Evolutionary conservation across 2,797 vertebrate species (phyloP).

Genomic region (Florisuga fusca): DNA sequence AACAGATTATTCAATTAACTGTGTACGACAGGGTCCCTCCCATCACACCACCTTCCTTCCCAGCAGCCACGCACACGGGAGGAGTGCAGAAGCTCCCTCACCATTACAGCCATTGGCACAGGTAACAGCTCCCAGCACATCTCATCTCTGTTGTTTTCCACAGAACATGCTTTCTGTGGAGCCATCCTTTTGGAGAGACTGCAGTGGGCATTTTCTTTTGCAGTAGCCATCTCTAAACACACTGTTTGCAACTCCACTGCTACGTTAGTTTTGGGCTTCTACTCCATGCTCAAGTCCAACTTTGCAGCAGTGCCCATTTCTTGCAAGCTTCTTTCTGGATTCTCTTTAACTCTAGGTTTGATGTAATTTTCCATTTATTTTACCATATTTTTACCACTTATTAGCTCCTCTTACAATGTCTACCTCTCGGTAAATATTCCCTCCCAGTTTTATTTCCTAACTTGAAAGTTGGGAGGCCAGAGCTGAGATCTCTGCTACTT

Average conservation of each 20-base stretch:
- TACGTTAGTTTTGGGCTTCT: fast-evolving
- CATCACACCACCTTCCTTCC: slow-evolving; percentile 18
- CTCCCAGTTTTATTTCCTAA: neutral
- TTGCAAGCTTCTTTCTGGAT: neutral
- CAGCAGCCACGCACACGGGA: neutral
- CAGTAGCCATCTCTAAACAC: neutral
- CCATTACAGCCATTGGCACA: neutral
- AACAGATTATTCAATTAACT: slow-evolving; percentile 44
- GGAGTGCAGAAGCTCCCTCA: neutral
- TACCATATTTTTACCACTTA: neutral
- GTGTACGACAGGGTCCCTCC: neutral
- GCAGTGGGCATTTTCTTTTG: fast-evolving
- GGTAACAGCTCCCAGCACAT: neutral
- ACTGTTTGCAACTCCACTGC: no score
- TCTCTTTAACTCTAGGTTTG: neutral
- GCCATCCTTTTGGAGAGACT: neutral
- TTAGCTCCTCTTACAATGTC: neutral
- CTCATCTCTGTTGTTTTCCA: neutral
- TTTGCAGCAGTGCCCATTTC: neutral
- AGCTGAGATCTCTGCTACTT: neutral
- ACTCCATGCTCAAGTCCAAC: fast-evolving
- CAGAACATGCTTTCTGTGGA: neutral
- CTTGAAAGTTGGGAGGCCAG: neutral
- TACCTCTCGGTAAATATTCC: neutral
- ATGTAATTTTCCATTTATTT: neutral